phyloP scores from a whole-genome alignment of 2,888 invertebrate genomes.

The Acanthosepion esculentum region DNA sequence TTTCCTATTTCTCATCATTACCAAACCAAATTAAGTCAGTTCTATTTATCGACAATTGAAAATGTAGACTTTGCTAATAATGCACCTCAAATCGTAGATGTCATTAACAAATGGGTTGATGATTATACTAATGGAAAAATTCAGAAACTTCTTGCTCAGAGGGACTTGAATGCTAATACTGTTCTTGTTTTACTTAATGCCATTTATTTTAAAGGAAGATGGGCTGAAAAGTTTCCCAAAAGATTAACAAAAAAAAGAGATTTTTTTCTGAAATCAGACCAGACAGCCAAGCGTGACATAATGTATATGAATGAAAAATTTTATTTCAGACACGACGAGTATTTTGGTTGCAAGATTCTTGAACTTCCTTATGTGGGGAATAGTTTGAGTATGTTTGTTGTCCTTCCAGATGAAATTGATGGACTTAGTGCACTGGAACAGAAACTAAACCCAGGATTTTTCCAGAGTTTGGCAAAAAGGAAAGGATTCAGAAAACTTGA shows the following conservation, averaged over 20 bases:
- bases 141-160: constrained; percentile 82
- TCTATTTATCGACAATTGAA: constrained; percentile 59
- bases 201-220: constrained; percentile 77
- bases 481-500: constrained; percentile 47
- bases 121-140: constrained; percentile 88
- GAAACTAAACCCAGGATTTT: constrained; percentile 50
- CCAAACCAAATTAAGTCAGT: constrained; percentile 54
- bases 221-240: constrained; percentile 61
- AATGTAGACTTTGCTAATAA: constrained; percentile 68
- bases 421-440: constrained; percentile 60
- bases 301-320: constrained; percentile 81
- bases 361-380: constrained; percentile 81
- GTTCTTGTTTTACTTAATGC: constrained; percentile 76
- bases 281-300: constrained; percentile 79
- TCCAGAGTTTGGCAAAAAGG: constrained; percentile 47
- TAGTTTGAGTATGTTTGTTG: constrained; percentile 65
- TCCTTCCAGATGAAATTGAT: constrained; percentile 65
- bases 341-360: constrained; percentile 81
- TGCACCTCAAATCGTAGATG: constrained; percentile 70
- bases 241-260: constrained; percentile 65
- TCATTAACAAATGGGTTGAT: constrained; percentile 89
- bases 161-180: constrained; percentile 70
- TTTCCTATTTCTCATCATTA: constrained; percentile 60
- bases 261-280: constrained; percentile 77
- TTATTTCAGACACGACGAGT: constrained; percentile 75